These are phyloP conservation scores for Euplagia quadripunctaria DNA, from an alignment of 2,888 invertebrate species.

Conservation along the genomic window DNA sequence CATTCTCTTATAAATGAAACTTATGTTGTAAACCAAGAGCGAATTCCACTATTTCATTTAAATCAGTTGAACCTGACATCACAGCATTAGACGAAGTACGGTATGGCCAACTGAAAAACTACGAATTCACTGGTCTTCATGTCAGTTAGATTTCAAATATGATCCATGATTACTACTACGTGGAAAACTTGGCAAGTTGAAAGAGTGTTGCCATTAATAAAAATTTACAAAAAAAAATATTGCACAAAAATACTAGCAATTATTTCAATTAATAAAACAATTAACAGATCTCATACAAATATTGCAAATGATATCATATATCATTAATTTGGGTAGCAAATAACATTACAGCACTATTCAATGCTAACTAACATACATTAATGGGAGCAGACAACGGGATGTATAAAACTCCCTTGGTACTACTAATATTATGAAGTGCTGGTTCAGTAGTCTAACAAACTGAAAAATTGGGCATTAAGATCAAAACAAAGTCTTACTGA, in stretches of 20 bases:
- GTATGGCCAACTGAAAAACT: slow-evolving; percentile 62
- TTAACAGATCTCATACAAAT: slow-evolving; percentile 67
- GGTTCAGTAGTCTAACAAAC: slow-evolving; percentile 1
- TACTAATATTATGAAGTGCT: slow-evolving; percentile 5
- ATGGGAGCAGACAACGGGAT: slow-evolving; percentile 19
- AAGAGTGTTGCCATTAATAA: slow-evolving; percentile 52
- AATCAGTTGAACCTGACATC: slow-evolving; percentile 74
- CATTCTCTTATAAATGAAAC: slow-evolving; percentile 60
- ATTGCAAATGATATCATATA: slow-evolving; percentile 81
- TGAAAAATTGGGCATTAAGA: slow-evolving; percentile 6
- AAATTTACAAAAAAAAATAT: slow-evolving; percentile 61
- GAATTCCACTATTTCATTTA: slow-evolving; percentile 65
- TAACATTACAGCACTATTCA: slow-evolving; percentile 52
- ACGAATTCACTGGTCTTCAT: slow-evolving; percentile 51
- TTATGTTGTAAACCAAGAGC: slow-evolving; percentile 60
- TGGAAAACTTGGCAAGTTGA: slow-evolving; percentile 18
- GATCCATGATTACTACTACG: slow-evolving; percentile 34
- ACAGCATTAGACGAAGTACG: slow-evolving; percentile 66
- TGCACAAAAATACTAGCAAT: slow-evolving; percentile 71
- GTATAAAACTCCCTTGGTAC: slow-evolving; percentile 9
- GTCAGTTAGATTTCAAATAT: slow-evolving; percentile 35
- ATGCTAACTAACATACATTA: slow-evolving; percentile 22
- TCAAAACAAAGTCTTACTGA: slow-evolving; percentile 21
- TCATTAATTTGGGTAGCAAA: slow-evolving; percentile 72
- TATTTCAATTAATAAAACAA: slow-evolving; percentile 55